phyloP scores from a whole-genome alignment of 2,113 vertebrate genomes.

The Corythaeola cristata region DNA sequence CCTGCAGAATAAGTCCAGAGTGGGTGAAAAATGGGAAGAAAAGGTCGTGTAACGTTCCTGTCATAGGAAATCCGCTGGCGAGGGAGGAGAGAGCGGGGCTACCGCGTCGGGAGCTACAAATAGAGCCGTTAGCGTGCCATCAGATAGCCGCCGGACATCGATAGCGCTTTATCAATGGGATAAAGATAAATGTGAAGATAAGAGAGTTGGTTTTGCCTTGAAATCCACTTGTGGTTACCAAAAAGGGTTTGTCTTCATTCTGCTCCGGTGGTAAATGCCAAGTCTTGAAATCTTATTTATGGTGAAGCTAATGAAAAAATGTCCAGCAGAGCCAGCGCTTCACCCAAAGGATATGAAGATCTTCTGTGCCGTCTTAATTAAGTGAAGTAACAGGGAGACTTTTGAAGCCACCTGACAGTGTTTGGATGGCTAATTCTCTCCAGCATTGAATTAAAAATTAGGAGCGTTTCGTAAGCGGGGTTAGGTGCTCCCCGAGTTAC shows the following conservation, averaged over 20 bases:
- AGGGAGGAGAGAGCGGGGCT: neutral
- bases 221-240: constrained; percentile 59
- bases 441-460: neutral
- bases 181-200: constrained; percentile 66
- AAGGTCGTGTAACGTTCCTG: neutral
- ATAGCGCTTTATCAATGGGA: constrained; percentile 59
- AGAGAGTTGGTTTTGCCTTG: constrained; percentile 44
- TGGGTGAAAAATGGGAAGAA: neutral
- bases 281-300: constrained; percentile 62
- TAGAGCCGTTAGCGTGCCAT: constrained; percentile 49
- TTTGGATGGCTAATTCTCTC: constrained; percentile 24
- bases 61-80: neutral
- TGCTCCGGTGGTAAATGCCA: constrained; percentile 40
- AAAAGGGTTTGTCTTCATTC: constrained; percentile 49
- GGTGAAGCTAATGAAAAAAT: constrained; percentile 48
- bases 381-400: neutral
- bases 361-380: constrained; percentile 55
- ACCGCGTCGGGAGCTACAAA: neutral
- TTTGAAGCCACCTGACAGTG: constrained; percentile 2
- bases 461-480: constrained; percentile 3
- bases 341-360: constrained; percentile 39
- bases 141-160: constrained; percentile 47
- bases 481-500: neutral
- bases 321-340: neutral
- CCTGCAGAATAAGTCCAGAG: neutral